Base-by-base conservation (phyloP, 2,113 vertebrate species). In the Fregata magnificens region DNA sequence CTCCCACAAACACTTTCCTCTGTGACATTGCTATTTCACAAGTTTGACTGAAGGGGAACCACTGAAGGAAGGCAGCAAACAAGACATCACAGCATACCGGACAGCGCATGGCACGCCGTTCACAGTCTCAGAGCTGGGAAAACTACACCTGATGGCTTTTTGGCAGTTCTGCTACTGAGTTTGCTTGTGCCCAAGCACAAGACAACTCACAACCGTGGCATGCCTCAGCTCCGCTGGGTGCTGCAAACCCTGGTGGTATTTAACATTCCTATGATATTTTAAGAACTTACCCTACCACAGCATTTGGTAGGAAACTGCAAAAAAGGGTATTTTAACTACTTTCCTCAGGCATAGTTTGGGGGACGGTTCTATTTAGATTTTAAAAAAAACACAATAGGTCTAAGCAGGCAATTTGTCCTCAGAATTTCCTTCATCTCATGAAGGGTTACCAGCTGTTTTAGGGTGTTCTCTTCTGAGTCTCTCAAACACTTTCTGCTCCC, bases 61-160 rank as follows among this genome's bases (percentile, higher is more conserved):
- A 3, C 47, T 22, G 49, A 77, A 61, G 29, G n/a, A 85, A 59
- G 34, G 34, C 1, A 2, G 49, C 40, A 90, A 92, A 79, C 40
- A 52, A 53, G 62, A 65, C 2, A 4, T 34, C 21, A 70, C 1
- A 1, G 38, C 6, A 3, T 31, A 67, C 4, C 1, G 7, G 58
- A 18, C 2, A 7, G 55, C 3, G 3, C 2, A 2, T 13, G 34
- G 25, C 20, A n/a, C 2, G 21, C 7, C 0, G 0, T n/a, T 81
- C 36, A 21, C 0, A 4, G 25, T 28, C n/a, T 0, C 1, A 72
- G 58, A 52, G 45, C 6, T 61, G 38, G 52, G 42, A 77, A 58
- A 71, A n/a, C 25, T 34, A 50, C 15, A 36, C 18, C 59, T 72
- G 56, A 26, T 1, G 6, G 45, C 29, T 69, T 89, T 84, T 29